A percentile compares a stretch with the other conserved stretches of the same genome.
phyloP scores from a whole-genome alignment of 2,888 invertebrate species.

The Corbicula japonica region DNA sequence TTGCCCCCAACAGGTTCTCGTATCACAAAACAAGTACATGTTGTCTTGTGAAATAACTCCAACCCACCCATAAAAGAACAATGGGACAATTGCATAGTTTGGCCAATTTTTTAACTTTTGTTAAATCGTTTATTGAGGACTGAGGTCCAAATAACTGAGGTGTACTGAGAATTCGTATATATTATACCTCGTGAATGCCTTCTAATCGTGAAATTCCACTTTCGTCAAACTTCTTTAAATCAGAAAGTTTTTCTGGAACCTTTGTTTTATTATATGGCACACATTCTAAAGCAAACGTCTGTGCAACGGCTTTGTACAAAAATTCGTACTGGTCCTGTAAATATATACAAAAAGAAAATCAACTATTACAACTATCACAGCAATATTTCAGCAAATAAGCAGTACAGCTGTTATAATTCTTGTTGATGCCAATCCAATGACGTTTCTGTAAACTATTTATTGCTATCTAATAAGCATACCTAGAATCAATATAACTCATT shows the following conservation, averaged over 20 bases:
- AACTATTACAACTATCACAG: not conserved
- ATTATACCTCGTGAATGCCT: conserved; percentile 8
- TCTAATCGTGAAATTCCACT: conserved; percentile 16
- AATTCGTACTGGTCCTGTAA: conserved; percentile 28
- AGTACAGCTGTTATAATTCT: not conserved
- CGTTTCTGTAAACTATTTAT: not conserved
- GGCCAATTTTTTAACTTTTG: too few relatives aligned
- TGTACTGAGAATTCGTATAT: too few relatives aligned
- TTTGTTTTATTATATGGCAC: not conserved
- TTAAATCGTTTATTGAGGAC: too few relatives aligned
- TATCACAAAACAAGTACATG: too few relatives aligned
- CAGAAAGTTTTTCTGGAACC: conserved; percentile 8
- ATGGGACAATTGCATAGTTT: too few relatives aligned
- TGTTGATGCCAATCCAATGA: not conserved
- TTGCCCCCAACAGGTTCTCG: too few relatives aligned
- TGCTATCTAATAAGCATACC: not conserved
- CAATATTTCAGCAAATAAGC: not conserved
- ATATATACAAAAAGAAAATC: not conserved
- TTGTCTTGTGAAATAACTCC: too few relatives aligned
- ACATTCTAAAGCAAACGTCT: conserved; percentile 27
- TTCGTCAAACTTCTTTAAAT: conserved; percentile 15
- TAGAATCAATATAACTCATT: not conserved
- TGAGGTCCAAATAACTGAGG: too few relatives aligned
- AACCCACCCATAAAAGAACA: too few relatives aligned
- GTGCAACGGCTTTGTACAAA: conserved; percentile 25